Conservation (phyloP, 2,113 vertebrate genomes). For the Rhinopomastus cyanomelas region DNA sequence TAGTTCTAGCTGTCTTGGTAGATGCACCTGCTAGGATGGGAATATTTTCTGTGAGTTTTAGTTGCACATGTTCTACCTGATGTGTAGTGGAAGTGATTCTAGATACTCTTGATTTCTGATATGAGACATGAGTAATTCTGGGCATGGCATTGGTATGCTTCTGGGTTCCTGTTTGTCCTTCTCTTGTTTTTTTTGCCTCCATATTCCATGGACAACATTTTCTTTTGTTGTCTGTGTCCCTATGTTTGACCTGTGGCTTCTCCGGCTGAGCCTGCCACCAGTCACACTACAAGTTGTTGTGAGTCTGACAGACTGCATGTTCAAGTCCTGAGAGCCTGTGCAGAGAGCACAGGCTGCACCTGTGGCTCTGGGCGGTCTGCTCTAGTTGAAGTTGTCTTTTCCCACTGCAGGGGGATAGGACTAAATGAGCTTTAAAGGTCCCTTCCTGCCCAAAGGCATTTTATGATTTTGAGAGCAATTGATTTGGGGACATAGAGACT, state of each 20-base stretch:
- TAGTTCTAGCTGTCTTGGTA: not conserved
- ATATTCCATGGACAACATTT: not conserved
- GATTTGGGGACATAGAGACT: not conserved
- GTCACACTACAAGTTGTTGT: not conserved
- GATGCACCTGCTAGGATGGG: not conserved
- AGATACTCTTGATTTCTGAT: not conserved
- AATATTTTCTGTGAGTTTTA: not conserved
- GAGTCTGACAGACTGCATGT: not conserved
- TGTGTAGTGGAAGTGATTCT: not conserved
- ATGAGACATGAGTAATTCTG: not conserved
- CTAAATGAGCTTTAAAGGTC: too few species aligned
- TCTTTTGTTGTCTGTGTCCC: not conserved
- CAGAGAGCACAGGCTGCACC: not conserved
- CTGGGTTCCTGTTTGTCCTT: accelerated
- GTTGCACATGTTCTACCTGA: not conserved
- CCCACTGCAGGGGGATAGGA: too few species aligned
- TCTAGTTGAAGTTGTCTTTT: too few species aligned
- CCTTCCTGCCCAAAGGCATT: too few species aligned
- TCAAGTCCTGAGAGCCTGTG: not conserved
- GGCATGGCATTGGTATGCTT: not conserved
- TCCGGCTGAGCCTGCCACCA: not conserved
- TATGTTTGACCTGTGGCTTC: not conserved
- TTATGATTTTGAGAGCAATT: not conserved
- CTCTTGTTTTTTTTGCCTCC: not conserved
- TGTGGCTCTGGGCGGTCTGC: not conserved